Evolutionary conservation across 2,113 vertebrate species (phyloP).

Genomic region (Speoplatyrhinus poulsoni): DNA sequence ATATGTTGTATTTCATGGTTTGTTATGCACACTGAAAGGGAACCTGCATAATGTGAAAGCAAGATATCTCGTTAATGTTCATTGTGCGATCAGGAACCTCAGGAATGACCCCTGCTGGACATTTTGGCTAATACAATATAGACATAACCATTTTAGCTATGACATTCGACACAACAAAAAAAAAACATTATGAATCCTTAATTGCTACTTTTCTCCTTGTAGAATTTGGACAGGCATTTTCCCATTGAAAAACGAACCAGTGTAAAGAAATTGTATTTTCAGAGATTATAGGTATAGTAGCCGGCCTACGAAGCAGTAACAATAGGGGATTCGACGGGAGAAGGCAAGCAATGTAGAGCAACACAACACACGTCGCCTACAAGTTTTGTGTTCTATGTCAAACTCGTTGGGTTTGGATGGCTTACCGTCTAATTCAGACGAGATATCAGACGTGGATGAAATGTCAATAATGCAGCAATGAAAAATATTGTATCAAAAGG

Average conservation of each 20-base stretch:
- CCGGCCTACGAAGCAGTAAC: not conserved
- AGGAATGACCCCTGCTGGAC: constrained; percentile 52
- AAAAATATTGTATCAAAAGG: constrained; percentile 22
- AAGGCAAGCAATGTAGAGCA: not conserved
- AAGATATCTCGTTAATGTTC: not conserved
- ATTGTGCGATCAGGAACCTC: constrained; percentile 26
- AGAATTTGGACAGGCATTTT: not conserved
- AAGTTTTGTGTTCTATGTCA: constrained; percentile 46
- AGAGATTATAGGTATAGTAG: constrained; percentile 20
- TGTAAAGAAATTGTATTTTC: constrained; percentile 4
- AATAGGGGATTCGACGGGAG: constrained; percentile 6
- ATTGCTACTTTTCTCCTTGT: not conserved
- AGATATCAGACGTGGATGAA: not conserved
- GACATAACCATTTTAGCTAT: constrained; percentile 2
- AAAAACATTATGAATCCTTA: not conserved
- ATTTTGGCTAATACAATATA: constrained; percentile 13
- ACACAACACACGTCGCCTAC: constrained; percentile 29
- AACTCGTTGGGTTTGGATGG: constrained; percentile 21
- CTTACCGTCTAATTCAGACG: not conserved
- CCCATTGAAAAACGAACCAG: not conserved
- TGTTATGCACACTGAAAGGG: constrained; percentile 4
- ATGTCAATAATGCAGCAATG: constrained; percentile 15
- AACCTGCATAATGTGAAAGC: constrained; percentile 1
- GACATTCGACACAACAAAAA: not conserved
- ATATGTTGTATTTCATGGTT: constrained; percentile 29